These are phyloP conservation scores for Pseudomyrmex concolor DNA, from an alignment of 1,140 invertebrate genomes.

Conservation along the genomic window DNA sequence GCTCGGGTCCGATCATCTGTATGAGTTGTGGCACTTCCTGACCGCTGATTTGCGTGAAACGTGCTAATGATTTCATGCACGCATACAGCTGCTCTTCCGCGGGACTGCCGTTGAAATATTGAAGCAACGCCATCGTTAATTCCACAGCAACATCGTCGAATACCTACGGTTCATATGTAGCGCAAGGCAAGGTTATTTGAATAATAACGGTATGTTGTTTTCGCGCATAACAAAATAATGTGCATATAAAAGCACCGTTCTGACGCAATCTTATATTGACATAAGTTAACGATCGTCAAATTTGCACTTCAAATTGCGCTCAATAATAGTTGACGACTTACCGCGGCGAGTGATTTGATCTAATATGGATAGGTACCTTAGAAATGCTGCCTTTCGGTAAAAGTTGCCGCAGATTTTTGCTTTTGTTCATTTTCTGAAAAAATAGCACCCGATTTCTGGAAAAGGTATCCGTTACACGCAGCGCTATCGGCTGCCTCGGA, in stretches of 20 bases:
- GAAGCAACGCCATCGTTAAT: conserved; percentile 95
- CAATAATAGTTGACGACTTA: conserved; percentile 55
- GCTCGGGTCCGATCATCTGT: conserved; percentile 96
- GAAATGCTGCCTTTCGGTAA: conserved; percentile 89
- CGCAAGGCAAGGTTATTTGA: conserved; percentile 4
- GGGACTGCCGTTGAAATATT: conserved; percentile 93
- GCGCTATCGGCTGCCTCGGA: conserved; percentile 37
- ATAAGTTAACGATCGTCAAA: background rate
- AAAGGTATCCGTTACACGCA: conserved; percentile 77
- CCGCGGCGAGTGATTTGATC: conserved; percentile 35
- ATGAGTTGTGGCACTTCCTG: conserved; percentile 95
- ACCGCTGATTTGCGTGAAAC: conserved; percentile 91
- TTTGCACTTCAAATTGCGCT: background rate
- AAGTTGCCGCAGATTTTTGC: conserved; percentile 88
- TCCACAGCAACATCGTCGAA: conserved; percentile 97
- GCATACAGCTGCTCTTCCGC: conserved; percentile 92
- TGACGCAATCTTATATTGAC: background rate
- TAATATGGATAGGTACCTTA: conserved; percentile 86
- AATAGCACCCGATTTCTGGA: conserved; percentile 83
- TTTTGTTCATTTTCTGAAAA: conserved; percentile 91
- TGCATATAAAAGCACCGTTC: conserved; percentile 2
- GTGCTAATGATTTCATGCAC: conserved; percentile 91
- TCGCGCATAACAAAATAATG: background rate
- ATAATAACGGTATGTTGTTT: background rate
- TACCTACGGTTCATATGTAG: conserved; percentile 86